Evolutionary conservation across 2,888 invertebrate species (phyloP).

Genomic region (Chydorus sphaericus): DNA sequence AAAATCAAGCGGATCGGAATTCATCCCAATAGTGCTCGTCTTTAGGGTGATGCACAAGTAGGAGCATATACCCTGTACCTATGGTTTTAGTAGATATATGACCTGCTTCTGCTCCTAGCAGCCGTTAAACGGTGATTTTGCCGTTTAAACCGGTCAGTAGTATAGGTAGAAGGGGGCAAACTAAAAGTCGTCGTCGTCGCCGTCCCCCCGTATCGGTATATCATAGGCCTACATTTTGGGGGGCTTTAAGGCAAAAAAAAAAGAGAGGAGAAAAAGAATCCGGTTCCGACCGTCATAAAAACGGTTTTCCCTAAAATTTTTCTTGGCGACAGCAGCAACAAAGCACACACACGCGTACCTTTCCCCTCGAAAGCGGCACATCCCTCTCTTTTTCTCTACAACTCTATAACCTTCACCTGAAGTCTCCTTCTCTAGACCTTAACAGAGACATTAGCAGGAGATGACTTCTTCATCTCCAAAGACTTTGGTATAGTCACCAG

Average conservation of each 20-base stretch:
- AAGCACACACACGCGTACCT: not conserved
- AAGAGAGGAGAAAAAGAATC: too few relatives aligned
- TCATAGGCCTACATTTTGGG: too few relatives aligned
- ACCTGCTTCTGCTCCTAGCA: too few relatives aligned
- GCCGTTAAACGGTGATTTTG: not conserved
- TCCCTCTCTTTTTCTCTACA: not conserved
- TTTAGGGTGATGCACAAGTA: not conserved
- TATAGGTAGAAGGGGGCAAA: not conserved
- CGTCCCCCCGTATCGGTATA: not conserved
- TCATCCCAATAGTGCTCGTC: not conserved
- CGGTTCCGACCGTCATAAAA: too few relatives aligned
- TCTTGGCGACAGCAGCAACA: constrained; percentile 4
- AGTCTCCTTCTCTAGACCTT: too few relatives aligned
- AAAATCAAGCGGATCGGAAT: constrained; percentile 1
- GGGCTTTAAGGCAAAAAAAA: too few relatives aligned
- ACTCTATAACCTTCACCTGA: constrained; percentile 6
- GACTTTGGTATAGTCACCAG: too few relatives aligned
- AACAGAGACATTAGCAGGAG: not conserved
- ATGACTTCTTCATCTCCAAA: too few relatives aligned
- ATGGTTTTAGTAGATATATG: too few relatives aligned
- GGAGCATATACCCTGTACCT: too few relatives aligned
- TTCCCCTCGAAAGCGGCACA: too few relatives aligned
- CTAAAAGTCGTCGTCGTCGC: not conserved
- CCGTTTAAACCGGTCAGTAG: not conserved
- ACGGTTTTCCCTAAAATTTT: not conserved